Conservation (phyloP, 2,113 vertebrate species). For the Stictonetta naevosa region DNA sequence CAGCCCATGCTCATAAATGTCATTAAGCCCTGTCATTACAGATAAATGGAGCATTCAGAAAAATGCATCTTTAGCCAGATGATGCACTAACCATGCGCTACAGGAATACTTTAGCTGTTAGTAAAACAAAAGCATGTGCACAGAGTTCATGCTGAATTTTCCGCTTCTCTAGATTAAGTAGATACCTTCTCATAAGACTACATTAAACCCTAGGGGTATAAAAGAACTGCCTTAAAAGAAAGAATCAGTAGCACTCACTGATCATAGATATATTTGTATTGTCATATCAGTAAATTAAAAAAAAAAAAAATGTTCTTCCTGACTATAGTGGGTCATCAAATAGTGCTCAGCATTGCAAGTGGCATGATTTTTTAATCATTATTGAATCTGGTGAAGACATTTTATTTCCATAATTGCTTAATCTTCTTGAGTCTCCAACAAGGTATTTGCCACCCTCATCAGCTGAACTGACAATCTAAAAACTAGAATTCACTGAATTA, state of each 20-base stretch:
- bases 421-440: constrained; percentile 14
- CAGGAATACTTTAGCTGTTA: neutral
- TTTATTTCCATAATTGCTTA: constrained; percentile 39
- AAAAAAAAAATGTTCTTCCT: neutral
- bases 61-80: neutral
- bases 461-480: constrained; percentile 11
- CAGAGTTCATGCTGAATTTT: neutral
- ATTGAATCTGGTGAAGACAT: neutral
- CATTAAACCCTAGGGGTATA: neutral
- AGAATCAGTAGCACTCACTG: accelerated
- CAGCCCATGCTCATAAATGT: neutral
- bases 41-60: neutral
- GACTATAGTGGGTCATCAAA: neutral
- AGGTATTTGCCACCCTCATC: constrained; percentile 15
- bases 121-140: neutral
- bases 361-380: neutral
- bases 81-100: neutral
- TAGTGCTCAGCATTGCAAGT: constrained; percentile 1
- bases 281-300: neutral
- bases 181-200: neutral
- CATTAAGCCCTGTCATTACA: neutral
- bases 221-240: neutral
- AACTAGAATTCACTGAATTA: constrained; percentile 30
- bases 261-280: neutral
- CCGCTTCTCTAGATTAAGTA: neutral